Evolutionary conservation across 2,888 invertebrate genomes (phyloP).

Genomic region (Crioceris asparagi): DNA sequence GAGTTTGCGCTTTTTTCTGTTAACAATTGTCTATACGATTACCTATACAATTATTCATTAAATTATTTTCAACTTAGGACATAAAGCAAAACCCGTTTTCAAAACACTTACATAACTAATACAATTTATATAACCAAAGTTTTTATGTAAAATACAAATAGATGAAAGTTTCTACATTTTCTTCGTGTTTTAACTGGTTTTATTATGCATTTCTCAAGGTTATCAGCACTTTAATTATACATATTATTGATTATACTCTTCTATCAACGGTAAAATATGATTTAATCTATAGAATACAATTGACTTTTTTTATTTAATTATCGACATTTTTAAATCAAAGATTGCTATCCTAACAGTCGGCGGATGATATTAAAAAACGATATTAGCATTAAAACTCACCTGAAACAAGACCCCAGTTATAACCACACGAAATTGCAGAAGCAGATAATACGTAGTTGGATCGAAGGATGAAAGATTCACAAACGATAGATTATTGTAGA

Average conservation of each 20-base stretch:
- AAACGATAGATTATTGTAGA: slow-evolving; percentile 91
- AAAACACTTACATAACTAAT: not conserved
- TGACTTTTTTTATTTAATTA: no score
- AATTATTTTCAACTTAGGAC: not conserved
- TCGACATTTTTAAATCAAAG: not conserved
- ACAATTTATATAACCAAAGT: no score
- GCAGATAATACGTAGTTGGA: slow-evolving; percentile 86
- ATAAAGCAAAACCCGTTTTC: not conserved
- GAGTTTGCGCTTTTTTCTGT: no score
- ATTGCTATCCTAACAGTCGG: not conserved
- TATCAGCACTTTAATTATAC: no score
- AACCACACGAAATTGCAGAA: slow-evolving; percentile 85
- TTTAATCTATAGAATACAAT: no score
- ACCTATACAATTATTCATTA: not conserved
- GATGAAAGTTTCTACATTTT: no score
- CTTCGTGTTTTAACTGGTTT: no score
- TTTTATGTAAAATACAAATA: no score
- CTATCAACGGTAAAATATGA: no score
- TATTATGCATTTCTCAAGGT: no score
- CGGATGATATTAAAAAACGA: not conserved
- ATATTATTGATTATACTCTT: no score
- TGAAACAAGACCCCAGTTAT: slow-evolving; percentile 87
- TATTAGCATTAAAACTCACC: slow-evolving; percentile 41
- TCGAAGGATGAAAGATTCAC: slow-evolving; percentile 84
- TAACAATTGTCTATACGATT: not conserved